Conservation (phyloP, 2,797 vertebrate genomes). For the Microctenopoma stevenorrisi region DNA sequence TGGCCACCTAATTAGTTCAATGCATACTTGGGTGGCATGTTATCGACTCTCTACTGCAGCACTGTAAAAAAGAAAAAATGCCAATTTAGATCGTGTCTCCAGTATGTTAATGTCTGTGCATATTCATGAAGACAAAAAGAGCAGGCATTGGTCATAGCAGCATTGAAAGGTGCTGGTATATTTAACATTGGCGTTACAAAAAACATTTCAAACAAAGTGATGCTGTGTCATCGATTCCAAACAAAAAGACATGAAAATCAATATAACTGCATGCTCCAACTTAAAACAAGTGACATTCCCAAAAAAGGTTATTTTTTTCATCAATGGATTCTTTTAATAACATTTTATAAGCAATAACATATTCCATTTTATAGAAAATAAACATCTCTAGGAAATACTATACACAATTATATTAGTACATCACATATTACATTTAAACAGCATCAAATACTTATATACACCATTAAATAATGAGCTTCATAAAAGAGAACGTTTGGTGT, state of each 20-base stretch:
- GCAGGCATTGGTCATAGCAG: constrained; percentile 75
- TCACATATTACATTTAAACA: constrained; percentile 92
- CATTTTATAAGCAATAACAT: constrained; percentile 91
- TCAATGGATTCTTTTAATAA: constrained; percentile 87
- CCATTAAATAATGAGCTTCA: constrained; percentile 84
- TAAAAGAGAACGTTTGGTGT: constrained; percentile 79
- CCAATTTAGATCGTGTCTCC: not conserved
- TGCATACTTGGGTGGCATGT: not conserved
- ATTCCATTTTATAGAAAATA: constrained; percentile 92
- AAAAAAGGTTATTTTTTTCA: constrained; percentile 79
- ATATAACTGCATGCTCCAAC: constrained; percentile 77
- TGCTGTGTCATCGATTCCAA: constrained; percentile 79
- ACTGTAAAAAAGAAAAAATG: not conserved
- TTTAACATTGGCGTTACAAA: constrained; percentile 85
- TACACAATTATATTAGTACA: constrained; percentile 92
- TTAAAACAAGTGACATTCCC: constrained; percentile 81
- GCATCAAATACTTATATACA: constrained; percentile 91
- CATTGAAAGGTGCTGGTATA: constrained; percentile 85
- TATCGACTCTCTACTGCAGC: not conserved
- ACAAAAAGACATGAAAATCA: constrained; percentile 79
- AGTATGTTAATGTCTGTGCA: constrained; percentile 42
- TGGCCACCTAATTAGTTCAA: no score
- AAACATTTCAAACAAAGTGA: constrained; percentile 85
- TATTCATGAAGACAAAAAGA: constrained; percentile 72
- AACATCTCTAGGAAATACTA: constrained; percentile 93